Evolutionary conservation across 1,140 invertebrate genomes (phyloP).

Genomic region (Temnothorax curvispinosus): DNA sequence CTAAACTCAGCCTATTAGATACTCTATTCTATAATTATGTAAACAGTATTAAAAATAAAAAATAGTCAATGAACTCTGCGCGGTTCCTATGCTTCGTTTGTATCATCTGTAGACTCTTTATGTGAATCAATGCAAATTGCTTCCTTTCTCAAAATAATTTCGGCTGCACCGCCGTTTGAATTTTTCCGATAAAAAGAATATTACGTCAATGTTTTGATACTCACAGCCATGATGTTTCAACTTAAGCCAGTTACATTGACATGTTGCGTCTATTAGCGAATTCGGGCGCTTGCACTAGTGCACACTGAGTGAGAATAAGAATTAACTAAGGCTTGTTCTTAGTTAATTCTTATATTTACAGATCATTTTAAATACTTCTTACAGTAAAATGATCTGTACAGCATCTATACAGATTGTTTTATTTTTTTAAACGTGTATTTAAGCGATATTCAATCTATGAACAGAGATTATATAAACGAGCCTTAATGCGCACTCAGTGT

Average conservation of each 20-base stretch:
- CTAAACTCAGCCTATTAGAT: constrained; percentile 45
- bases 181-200: constrained; percentile 6
- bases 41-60: constrained; percentile 77
- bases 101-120: constrained; percentile 9
- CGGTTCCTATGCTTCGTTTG: constrained; percentile 16
- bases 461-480: too few relatives aligned
- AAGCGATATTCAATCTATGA: too few relatives aligned
- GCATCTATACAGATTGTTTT: too few relatives aligned
- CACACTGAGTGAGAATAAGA: too few relatives aligned
- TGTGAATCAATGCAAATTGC: constrained; percentile 34
- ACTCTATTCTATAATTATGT: constrained; percentile 68
- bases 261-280: neutral
- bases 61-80: constrained; percentile 64
- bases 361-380: too few relatives aligned
- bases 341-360: too few relatives aligned
- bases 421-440: too few relatives aligned
- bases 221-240: constrained; percentile 67
- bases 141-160: constrained; percentile 12
- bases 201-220: constrained; percentile 26
- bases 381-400: too few relatives aligned
- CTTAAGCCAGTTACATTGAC: constrained; percentile 59
- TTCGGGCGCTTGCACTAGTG: too few relatives aligned
- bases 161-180: neutral
- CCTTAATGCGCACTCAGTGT: too few relatives aligned
- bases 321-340: too few relatives aligned